Conservation (phyloP, 2,888 invertebrate genomes). For the Plutella xylostella region DNA sequence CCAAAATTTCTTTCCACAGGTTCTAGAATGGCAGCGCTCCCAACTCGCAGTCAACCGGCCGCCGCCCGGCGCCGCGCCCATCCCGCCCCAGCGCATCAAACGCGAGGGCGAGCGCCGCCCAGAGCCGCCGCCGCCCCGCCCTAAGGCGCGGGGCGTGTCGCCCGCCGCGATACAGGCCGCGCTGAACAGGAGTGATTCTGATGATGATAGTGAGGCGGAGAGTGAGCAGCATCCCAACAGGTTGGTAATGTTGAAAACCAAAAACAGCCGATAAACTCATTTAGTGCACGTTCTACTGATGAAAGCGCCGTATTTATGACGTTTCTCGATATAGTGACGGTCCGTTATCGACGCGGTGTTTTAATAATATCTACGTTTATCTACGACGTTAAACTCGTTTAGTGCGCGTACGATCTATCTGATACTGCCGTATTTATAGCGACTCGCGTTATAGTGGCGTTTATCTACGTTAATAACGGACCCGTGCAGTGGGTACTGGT, state of each 20-base stretch:
- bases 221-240: slow-evolving; percentile 35
- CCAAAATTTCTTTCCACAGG: slow-evolving; percentile 37
- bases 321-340: too few species aligned
- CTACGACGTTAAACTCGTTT: too few species aligned
- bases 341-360: too few species aligned
- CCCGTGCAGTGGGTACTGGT: too few species aligned
- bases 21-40: slow-evolving; percentile 65
- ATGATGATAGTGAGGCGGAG: slow-evolving; percentile 34
- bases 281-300: neutral
- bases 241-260: slow-evolving; percentile 15
- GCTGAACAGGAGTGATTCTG: slow-evolving; percentile 36
- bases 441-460: too few species aligned
- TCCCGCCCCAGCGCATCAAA: slow-evolving; percentile 64
- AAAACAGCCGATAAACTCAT: neutral
- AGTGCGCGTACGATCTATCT: too few species aligned
- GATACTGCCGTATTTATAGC: too few species aligned
- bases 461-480: too few species aligned
- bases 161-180: slow-evolving; percentile 47
- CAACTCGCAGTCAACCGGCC: slow-evolving; percentile 46
- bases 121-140: slow-evolving; percentile 45
- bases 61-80: slow-evolving; percentile 33
- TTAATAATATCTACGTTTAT: too few species aligned
- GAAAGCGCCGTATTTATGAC: too few species aligned
- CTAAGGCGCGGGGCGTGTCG: slow-evolving; percentile 73
- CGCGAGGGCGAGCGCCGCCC: slow-evolving; percentile 32